phyloP scores from a whole-genome alignment of 2,113 vertebrate species.

The Sapajus apella region DNA sequence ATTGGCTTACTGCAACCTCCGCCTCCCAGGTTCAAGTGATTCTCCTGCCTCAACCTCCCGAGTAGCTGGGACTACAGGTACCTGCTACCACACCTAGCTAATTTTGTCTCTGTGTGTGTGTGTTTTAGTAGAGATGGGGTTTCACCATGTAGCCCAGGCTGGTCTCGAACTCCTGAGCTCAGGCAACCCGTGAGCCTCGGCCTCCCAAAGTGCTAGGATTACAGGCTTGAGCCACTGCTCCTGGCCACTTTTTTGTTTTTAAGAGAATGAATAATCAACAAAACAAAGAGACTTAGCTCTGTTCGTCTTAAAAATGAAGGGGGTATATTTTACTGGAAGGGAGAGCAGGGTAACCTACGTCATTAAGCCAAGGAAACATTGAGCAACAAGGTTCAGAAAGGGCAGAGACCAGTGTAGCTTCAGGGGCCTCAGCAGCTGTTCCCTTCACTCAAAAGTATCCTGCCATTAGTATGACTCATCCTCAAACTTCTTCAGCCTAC shows the following conservation, averaged over 20 bases:
- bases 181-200: too few species aligned
- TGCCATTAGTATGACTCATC: conserved; percentile 49
- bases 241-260: not conserved
- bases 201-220: too few species aligned
- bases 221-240: too few species aligned
- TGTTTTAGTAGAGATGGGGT: too few species aligned
- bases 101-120: too few species aligned
- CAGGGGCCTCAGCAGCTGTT: conserved; percentile 41
- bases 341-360: not conserved
- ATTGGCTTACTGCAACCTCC: too few species aligned
- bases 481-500: not conserved
- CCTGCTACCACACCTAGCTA: too few species aligned
- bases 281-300: not conserved
- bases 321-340: not conserved
- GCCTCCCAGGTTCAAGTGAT: too few species aligned
- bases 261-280: not conserved
- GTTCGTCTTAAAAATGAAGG: not conserved
- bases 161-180: too few species aligned
- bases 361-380: not conserved
- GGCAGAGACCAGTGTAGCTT: not conserved
- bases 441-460: conserved; percentile 40
- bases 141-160: too few species aligned
- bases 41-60: too few species aligned
- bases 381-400: not conserved
- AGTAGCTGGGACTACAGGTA: too few species aligned